phyloP scores from a whole-genome alignment of 2,113 vertebrate species.

The Sander lucioperca region DNA sequence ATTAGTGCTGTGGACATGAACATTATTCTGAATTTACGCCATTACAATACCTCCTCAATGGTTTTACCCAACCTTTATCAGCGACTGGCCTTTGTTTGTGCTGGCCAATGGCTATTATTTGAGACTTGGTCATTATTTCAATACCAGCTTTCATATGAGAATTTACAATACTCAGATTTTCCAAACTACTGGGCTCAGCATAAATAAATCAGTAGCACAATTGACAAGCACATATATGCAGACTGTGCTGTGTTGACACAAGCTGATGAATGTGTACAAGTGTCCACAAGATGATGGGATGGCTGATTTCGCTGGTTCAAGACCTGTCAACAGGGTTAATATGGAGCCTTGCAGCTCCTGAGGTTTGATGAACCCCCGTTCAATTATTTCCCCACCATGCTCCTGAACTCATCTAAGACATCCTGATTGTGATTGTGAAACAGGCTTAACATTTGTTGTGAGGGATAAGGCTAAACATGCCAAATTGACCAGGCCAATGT shows the following conservation, averaged over 20 bases:
- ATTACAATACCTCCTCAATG: no score
- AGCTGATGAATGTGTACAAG: background rate
- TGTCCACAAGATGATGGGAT: background rate
- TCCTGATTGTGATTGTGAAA: background rate
- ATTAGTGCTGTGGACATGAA: background rate
- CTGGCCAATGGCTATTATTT: no score
- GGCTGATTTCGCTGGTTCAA: background rate
- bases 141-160: background rate
- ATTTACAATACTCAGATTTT: no score
- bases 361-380: background rate
- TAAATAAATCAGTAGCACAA: background rate
- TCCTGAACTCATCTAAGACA: background rate
- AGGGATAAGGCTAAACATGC: background rate
- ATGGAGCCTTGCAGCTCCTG: background rate
- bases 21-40: background rate
- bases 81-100: no score
- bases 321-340: background rate
- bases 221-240: background rate
- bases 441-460: background rate
- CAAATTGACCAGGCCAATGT: background rate
- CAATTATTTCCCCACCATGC: background rate
- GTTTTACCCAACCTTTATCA: no score
- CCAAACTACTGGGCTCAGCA: background rate
- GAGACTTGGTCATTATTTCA: background rate
- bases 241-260: background rate